Conservation (phyloP, 2,888 invertebrate genomes). For the Creontiades dilutus region DNA sequence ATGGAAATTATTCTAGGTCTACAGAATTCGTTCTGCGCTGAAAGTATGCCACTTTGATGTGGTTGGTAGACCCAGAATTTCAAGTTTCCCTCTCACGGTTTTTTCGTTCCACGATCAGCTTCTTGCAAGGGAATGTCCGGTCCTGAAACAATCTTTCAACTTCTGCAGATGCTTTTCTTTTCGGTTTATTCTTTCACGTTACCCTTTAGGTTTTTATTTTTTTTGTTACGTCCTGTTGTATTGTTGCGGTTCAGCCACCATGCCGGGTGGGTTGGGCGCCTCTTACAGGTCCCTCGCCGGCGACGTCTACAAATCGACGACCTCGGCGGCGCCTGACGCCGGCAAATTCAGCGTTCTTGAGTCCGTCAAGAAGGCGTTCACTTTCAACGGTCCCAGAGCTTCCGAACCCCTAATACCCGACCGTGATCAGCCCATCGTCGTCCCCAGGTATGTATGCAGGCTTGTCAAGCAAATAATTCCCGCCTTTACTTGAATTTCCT, state of each 20-base stretch:
- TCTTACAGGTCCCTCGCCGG: conserved; percentile 83
- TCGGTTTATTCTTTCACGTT: conserved; percentile 34
- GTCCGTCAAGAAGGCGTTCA: conserved; percentile 83
- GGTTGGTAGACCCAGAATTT: not conserved
- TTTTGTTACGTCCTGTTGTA: conserved; percentile 59
- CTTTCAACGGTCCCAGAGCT: conserved; percentile 77
- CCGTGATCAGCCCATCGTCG: conserved; percentile 64
- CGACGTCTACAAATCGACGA: conserved; percentile 84
- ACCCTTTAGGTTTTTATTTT: conserved; percentile 4
- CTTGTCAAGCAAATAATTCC: not conserved
- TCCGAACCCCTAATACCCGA: conserved; percentile 57
- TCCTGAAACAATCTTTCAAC: conserved; percentile 9
- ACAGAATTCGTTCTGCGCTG: too few species aligned
- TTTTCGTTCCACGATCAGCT: not conserved
- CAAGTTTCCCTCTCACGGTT: not conserved
- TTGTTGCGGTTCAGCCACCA: conserved; percentile 77
- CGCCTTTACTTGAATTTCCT: conserved; percentile 1
- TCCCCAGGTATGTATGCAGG: conserved; percentile 73
- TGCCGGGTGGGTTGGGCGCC: conserved; percentile 83
- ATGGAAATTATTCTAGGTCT: too few species aligned
- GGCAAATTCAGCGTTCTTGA: conserved; percentile 81
- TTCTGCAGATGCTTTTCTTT: not conserved
- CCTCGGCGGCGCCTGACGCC: conserved; percentile 80
- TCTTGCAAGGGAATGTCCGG: not conserved
- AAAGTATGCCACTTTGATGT: too few species aligned